A percentile compares a stretch with the other conserved stretches of the same genome.
Evolutionary conservation across 2,113 vertebrate genomes (phyloP).

Genomic region (Salminus brasiliensis): DNA sequence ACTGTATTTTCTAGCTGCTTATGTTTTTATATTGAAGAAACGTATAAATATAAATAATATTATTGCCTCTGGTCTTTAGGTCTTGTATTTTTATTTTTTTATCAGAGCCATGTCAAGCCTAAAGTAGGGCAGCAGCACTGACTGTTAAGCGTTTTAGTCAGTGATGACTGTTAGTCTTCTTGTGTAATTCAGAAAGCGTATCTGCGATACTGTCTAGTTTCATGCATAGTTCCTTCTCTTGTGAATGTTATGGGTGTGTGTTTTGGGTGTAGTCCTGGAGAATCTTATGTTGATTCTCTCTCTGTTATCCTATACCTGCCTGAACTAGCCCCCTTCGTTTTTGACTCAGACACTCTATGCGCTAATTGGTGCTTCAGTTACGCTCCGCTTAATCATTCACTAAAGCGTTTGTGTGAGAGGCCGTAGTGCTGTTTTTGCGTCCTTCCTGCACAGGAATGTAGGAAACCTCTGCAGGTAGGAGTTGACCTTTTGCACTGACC

Average conservation of each 20-base stretch:
- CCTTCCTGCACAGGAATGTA: neutral
- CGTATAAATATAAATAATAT: no score
- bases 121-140: neutral
- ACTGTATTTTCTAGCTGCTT: neutral
- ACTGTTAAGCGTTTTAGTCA: neutral
- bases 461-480: neutral
- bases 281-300: slow-evolving; percentile 37
- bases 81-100: neutral
- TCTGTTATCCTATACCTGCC: slow-evolving; percentile 35
- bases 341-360: slow-evolving; percentile 2
- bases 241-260: slow-evolving; percentile 20
- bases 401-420: slow-evolving; percentile 21
- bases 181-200: neutral
- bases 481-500: neutral
- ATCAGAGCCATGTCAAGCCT: neutral
- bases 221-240: neutral
- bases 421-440: slow-evolving; percentile 12
- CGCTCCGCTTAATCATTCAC: slow-evolving; percentile 39
- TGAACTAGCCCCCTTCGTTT: slow-evolving; percentile 45
- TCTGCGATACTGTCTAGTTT: neutral
- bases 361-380: neutral
- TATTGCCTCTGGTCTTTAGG: neutral
- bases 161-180: neutral
- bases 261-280: slow-evolving; percentile 39
- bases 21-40: neutral